Base-by-base conservation (phyloP, 2,113 vertebrate genomes). In the Engystomops pustulosus region DNA sequence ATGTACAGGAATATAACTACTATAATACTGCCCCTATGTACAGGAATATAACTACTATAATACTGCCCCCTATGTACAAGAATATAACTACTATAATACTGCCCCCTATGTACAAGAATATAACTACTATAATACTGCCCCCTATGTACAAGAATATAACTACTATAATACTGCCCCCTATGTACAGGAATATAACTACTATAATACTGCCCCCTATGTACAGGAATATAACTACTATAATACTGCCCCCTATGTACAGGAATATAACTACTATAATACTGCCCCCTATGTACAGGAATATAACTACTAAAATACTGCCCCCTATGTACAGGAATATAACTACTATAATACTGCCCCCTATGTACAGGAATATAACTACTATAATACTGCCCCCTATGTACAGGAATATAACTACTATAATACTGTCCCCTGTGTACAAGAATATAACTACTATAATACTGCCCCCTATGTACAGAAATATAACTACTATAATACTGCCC, bases 401-500 rank as follows among this genome's bases (percentile, higher is more conserved):
- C 51, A 53, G 7, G 51, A 53, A n/a, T 53, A 53, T 53, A 53
- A 53, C 18, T 53, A 53, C 51, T 53, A 23, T 58, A 58, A 58
- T 58, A 58, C 53, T 58, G 23, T 23, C 8, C 53, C n/a, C 53
- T 58, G 17, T 58, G 36, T 72, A 23, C 69, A 72, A n/a, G 41
- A 34, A 67, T 25, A 58, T 58, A 58, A 58, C 51, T 20, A 51
- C 49, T 18, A 51, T 51, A 51, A 51, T 51, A 51, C 49, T 51
- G 17, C 49, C 14, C n/a, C 18, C 51, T 53, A 53, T 53, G 17
- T 53, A 53, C 51, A 53, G n/a, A 20, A 53, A 53, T 53, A 53
- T 53, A 53, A 53, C 51, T 53, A 53, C 51, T 53, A 53, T 53
- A 53, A 53, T 53, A 53, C 51, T 53, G 20, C 51, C n/a, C n/a